Conservation (phyloP, 2,113 vertebrate genomes). For the Xenus cinereus region DNA sequence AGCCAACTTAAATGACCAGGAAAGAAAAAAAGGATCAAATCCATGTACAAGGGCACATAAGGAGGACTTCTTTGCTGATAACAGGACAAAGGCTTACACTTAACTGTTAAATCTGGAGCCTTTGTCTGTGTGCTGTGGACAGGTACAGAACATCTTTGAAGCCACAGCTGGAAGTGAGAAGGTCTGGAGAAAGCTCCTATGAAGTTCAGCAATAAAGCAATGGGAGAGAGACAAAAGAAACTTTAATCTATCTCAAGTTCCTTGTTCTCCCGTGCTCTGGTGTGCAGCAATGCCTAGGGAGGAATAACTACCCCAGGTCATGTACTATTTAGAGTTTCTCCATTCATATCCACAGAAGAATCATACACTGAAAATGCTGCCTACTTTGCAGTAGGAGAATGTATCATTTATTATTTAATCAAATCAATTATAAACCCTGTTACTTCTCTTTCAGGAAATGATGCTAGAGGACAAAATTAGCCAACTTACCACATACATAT, state of each 20-base stretch:
- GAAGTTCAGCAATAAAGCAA: neutral
- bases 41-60: neutral
- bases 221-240: neutral
- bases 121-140: neutral
- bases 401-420: constrained; percentile 47
- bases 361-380: neutral
- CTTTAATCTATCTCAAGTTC: neutral
- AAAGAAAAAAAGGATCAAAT: neutral
- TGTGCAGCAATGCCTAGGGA: neutral
- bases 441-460: constrained; percentile 42
- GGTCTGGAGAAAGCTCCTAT: neutral
- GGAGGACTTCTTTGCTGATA: neutral
- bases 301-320: neutral
- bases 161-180: neutral
- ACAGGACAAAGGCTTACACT: neutral
- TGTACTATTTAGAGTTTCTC: neutral
- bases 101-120: neutral
- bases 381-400: neutral
- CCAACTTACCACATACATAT: neutral
- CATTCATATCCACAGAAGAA: neutral
- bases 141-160: neutral
- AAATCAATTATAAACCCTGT: neutral
- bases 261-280: neutral
- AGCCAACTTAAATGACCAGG: neutral
- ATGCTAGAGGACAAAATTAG: neutral